Evolutionary conservation across 2,888 invertebrate species (phyloP).

Genomic region (Stenoptilia bipunctidactyla): DNA sequence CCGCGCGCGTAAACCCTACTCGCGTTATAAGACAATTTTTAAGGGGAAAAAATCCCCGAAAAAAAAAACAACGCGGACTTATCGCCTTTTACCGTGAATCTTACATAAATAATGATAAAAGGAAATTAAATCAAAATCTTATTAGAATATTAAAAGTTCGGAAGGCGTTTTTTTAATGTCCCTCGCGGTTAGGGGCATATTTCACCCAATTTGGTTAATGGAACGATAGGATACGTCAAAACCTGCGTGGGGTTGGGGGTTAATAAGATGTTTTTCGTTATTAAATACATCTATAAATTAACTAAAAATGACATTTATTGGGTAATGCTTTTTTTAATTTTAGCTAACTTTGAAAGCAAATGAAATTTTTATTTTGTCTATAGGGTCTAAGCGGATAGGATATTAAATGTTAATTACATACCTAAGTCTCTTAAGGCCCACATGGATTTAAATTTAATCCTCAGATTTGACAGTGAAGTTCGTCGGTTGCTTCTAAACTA

Average conservation of each 20-base stretch:
- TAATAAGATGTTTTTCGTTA: slow-evolving; percentile 22
- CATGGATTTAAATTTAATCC: too few species aligned
- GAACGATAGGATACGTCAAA: slow-evolving; percentile 22
- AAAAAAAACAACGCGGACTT: slow-evolving; percentile 59
- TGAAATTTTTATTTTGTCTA: neutral
- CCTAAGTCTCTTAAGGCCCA: too few species aligned
- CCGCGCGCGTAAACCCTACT: neutral
- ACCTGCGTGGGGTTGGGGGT: neutral
- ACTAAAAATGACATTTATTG: slow-evolving; percentile 27
- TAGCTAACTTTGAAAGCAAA: neutral
- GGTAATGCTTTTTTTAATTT: slow-evolving; percentile 7
- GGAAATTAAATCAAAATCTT: slow-evolving; percentile 71
- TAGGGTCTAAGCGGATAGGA: too few species aligned
- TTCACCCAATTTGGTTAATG: slow-evolving; percentile 68
- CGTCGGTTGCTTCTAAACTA: too few species aligned
- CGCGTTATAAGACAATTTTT: neutral
- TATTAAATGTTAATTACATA: too few species aligned
- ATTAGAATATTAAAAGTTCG: slow-evolving; percentile 68
- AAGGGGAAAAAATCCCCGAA: slow-evolving; percentile 26
- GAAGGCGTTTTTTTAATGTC: slow-evolving; percentile 65
- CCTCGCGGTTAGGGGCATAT: slow-evolving; percentile 56
- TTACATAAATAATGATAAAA: slow-evolving; percentile 71
- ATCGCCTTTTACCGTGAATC: slow-evolving; percentile 55
- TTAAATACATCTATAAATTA: slow-evolving; percentile 43
- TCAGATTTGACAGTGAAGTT: too few species aligned